Base-by-base conservation (phyloP, 2,888 invertebrate genomes). In the Furcula furcula region DNA sequence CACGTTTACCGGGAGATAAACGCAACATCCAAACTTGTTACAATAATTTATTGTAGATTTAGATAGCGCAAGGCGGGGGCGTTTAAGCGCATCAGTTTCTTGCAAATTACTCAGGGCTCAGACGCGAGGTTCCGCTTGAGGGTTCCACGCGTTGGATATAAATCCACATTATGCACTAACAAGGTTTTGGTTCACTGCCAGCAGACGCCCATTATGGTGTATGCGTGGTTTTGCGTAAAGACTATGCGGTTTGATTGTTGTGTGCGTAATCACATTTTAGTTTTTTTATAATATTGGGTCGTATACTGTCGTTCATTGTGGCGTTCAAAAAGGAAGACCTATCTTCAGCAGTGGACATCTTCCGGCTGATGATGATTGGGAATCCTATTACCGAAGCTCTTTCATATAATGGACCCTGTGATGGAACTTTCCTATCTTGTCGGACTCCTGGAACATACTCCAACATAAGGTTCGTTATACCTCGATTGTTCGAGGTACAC, bases 121-220 rank as follows among this genome's bases (percentile, higher is more conserved):
- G 72, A 72, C 69, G 65, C 29, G 44, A 40, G 47, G 52, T 44
- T 47, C 44, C 47, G 47, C 40, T 40, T 47, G 38, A n/a, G 56
- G 46, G 63, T 61, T 62, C 66, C 66, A 66, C 65, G 63, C 66
- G 55, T 59, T 62, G 69, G 64, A 60, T 75, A 78, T 85, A 84
- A 82, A 82, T 82, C 78, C 75, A 71, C 67, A 81, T 83, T 82
- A 83, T 77, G 71, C 78, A 74, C 76, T 77, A 69, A 82, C 82
- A 82, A 65, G 77, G 73, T 75, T 79, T 84, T 87, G 87, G 85
- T 81, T 72, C 79, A 67, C 57, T 85, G 86, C 86, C 85, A 87
- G 76, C 75, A 72, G 76, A 71, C 74, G 55, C 37, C 46, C 53
- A 40, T 46, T 58, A 55, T 54, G 48, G n/a, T 43, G 14, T 14